phyloP scores from a whole-genome alignment of 2,797 vertebrate species.

The Cossypha heuglini region DNA sequence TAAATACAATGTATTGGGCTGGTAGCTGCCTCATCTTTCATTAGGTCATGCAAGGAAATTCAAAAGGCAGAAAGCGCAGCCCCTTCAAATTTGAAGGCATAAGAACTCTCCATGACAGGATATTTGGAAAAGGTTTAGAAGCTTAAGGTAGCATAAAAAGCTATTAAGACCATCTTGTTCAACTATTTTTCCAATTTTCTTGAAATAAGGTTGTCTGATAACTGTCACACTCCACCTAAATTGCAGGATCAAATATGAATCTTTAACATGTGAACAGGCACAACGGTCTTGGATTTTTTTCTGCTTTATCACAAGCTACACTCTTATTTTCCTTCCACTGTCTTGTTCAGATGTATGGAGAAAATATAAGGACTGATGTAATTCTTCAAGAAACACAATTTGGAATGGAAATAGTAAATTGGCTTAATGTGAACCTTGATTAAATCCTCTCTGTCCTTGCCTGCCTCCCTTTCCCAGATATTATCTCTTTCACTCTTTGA shows the following conservation, averaged over 20 bases:
- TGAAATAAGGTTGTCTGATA: neutral
- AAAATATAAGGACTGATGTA: neutral
- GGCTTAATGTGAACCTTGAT: neutral
- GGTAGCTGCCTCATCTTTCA: neutral
- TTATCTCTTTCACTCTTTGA: neutral
- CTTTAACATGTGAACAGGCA: neutral
- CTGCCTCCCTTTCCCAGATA: neutral
- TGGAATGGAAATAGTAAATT: neutral
- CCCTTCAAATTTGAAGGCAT: neutral
- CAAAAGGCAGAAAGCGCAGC: neutral
- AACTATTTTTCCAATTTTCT: neutral
- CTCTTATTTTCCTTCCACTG: neutral
- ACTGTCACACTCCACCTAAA: neutral
- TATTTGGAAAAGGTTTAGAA: neutral
- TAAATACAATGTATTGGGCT: neutral
- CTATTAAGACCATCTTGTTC: neutral
- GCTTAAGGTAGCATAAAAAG: neutral
- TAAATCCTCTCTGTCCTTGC: neutral
- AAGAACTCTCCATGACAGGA: neutral
- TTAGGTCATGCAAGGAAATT: neutral
- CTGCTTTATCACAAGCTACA: neutral
- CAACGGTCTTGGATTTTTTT: neutral
- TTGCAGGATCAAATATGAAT: neutral
- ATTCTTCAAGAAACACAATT: neutral
- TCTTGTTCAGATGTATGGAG: neutral